Conservation (phyloP, 1,140 invertebrate species). For the Drosophila athabasca region DNA sequence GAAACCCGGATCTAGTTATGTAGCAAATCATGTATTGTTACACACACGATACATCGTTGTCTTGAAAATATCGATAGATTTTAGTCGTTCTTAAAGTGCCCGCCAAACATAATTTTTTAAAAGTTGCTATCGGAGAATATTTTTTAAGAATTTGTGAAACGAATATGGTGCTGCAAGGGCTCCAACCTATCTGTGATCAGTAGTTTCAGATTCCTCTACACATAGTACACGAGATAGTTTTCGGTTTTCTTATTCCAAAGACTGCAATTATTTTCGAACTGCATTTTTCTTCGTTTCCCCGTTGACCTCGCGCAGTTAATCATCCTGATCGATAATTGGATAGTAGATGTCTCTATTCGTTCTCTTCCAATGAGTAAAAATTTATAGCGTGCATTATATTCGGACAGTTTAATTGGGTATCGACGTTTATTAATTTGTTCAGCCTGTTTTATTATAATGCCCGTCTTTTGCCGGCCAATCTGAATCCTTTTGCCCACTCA, state of each 20-base stretch:
- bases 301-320: slow-evolving; percentile 47
- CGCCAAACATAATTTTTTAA: too few relatives aligned
- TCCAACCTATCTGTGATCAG: too few relatives aligned
- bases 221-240: too few relatives aligned
- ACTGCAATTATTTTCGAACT: slow-evolving; percentile 53
- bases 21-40: too few relatives aligned
- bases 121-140: too few relatives aligned
- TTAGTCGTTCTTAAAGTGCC: too few relatives aligned
- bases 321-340: slow-evolving; percentile 51
- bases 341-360: slow-evolving; percentile 63
- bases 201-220: too few relatives aligned
- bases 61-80: too few relatives aligned
- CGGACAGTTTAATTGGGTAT: slow-evolving; percentile 77
- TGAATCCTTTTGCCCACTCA: slow-evolving; percentile 57
- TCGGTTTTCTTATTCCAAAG: not conserved
- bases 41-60: too few relatives aligned
- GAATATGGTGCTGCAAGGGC: too few relatives aligned
- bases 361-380: slow-evolving; percentile 29
- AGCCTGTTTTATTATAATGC: slow-evolving; percentile 31
- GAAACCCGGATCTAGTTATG: too few relatives aligned
- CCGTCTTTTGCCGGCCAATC: slow-evolving; percentile 39
- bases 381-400: slow-evolving; percentile 73
- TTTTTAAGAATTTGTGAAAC: too few relatives aligned
- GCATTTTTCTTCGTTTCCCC: slow-evolving; percentile 52
- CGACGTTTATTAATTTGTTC: slow-evolving; percentile 75